Evolutionary conservation across 2,113 vertebrate genomes (phyloP).

Genomic region (Tonatia bakeri): DNA sequence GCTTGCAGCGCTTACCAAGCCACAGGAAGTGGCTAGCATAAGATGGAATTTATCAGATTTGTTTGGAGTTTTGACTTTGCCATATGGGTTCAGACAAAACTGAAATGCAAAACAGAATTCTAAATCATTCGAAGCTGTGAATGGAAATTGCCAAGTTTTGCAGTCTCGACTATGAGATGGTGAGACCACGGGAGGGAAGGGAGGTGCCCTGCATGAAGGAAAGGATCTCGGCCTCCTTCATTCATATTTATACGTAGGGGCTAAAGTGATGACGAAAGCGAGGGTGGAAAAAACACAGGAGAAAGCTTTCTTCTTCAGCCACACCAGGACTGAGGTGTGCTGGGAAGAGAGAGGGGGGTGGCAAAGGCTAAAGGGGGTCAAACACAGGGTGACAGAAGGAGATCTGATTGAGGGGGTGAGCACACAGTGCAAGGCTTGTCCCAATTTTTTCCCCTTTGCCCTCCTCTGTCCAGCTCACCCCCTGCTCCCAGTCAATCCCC

Average conservation of each 20-base stretch:
- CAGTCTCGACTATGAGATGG: slow-evolving; percentile 2
- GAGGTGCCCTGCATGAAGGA: background rate
- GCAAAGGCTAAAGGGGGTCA: background rate
- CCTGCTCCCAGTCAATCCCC: too few relatives aligned
- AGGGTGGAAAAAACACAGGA: background rate
- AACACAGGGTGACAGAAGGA: background rate
- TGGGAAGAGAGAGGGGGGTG: background rate
- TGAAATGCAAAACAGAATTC: slow-evolving; percentile 70
- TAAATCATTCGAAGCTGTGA: slow-evolving; percentile 68
- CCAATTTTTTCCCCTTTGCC: too few relatives aligned
- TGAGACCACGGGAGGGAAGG: background rate
- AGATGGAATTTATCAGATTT: slow-evolving; percentile 57
- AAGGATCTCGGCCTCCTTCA: background rate
- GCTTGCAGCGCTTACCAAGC: background rate
- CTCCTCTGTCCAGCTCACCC: too few relatives aligned
- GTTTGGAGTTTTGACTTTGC: slow-evolving; percentile 69
- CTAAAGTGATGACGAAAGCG: background rate
- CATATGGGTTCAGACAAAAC: slow-evolving; percentile 75
- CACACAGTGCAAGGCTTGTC: background rate
- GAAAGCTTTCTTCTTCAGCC: background rate
- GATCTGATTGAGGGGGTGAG: background rate
- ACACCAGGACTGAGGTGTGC: background rate
- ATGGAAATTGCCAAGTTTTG: slow-evolving; percentile 64
- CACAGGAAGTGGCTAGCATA: slow-evolving; percentile 41
- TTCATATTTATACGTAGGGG: background rate